phyloP scores from a whole-genome alignment of 1,140 invertebrate genomes.

The Aphidius ervi region DNA sequence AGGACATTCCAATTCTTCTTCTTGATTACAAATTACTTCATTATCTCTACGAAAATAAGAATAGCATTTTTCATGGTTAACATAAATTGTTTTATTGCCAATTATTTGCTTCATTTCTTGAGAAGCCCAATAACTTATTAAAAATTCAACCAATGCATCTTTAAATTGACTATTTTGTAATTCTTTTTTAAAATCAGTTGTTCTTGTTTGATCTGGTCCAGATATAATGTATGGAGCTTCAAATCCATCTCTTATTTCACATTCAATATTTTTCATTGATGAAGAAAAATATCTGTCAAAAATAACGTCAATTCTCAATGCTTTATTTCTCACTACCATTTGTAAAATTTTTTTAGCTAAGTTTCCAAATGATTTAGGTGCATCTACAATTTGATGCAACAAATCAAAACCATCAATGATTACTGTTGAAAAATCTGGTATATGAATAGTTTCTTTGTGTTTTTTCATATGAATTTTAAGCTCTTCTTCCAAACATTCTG shows the following conservation, averaged over 20 bases:
- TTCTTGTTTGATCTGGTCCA: slow-evolving; percentile 26
- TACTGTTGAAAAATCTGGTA: no score
- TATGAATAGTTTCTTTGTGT: no score
- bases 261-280: slow-evolving; percentile 31
- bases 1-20: slow-evolving; percentile 28
- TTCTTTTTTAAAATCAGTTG: slow-evolving; percentile 33
- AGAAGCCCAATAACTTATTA: slow-evolving; percentile 30
- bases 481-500: slow-evolving; percentile 31
- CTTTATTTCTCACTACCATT: slow-evolving; percentile 19
- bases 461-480: neutral
- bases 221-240: slow-evolving; percentile 17
- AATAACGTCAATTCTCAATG: slow-evolving; percentile 21
- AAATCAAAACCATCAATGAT: slow-evolving; percentile 29
- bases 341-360: slow-evolving; percentile 29
- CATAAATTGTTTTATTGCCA: slow-evolving; percentile 30
- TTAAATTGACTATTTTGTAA: slow-evolving; percentile 36
- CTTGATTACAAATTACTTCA: slow-evolving; percentile 24
- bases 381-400: slow-evolving; percentile 26
- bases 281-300: slow-evolving; percentile 30
- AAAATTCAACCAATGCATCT: slow-evolving; percentile 35
- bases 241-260: slow-evolving; percentile 10
- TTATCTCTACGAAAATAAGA: slow-evolving; percentile 22
- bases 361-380: slow-evolving; percentile 28
- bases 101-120: slow-evolving; percentile 31
- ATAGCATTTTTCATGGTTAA: slow-evolving; percentile 28